phyloP scores from a whole-genome alignment of 2,113 vertebrate genomes.

The Melanerpes aurifrons region DNA sequence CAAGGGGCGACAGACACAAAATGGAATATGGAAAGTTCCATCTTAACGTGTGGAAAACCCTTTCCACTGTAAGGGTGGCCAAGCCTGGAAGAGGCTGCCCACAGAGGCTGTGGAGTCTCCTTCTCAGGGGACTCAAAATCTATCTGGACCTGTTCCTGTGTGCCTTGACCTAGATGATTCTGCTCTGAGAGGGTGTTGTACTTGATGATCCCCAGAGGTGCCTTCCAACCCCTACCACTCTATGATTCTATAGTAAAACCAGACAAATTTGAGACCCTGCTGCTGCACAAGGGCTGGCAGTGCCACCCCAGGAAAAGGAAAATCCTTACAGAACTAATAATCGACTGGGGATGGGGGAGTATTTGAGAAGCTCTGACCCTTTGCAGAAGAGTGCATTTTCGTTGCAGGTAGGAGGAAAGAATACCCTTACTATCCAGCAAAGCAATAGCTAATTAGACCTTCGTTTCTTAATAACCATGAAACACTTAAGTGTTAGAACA shows the following conservation, averaged over 20 bases:
- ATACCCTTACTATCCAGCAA: background rate
- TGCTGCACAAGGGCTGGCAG: background rate
- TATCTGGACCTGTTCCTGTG: too few relatives aligned
- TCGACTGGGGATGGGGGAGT: background rate
- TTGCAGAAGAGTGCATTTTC: background rate
- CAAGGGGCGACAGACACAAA: too few relatives aligned
- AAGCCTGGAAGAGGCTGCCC: too few relatives aligned
- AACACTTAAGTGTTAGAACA: background rate
- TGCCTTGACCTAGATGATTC: too few relatives aligned
- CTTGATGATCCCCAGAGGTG: too few relatives aligned
- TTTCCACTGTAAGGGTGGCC: too few relatives aligned
- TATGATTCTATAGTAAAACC: background rate
- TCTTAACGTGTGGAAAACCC: too few relatives aligned
- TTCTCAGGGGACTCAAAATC: too few relatives aligned
- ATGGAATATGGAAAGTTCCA: too few relatives aligned
- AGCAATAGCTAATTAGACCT: conserved; percentile 22
- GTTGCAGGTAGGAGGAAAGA: background rate
- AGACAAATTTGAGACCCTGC: background rate
- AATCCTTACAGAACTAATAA: background rate
- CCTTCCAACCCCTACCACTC: too few relatives aligned
- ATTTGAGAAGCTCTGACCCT: background rate
- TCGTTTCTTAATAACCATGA: background rate
- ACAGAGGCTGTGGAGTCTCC: too few relatives aligned
- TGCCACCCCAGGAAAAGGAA: background rate
- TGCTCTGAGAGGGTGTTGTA: too few relatives aligned